Base-by-base conservation (phyloP, 2,888 invertebrate genomes). In the Ernsta delagoae region DNA sequence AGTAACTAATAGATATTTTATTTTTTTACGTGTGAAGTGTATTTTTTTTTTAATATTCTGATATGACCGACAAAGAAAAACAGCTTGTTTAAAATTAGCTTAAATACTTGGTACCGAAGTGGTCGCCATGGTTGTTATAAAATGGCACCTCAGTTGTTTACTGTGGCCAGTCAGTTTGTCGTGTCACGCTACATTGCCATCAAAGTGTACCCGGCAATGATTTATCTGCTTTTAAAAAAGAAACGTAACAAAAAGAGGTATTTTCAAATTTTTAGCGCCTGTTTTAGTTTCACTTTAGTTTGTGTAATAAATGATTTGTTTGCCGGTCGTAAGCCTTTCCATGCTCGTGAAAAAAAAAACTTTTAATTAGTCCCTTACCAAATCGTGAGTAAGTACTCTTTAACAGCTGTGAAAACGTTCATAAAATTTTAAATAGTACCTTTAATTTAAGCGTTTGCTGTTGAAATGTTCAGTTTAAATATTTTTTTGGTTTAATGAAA, bases 181-280 rank as follows among this genome's bases (percentile, higher is more conserved):
- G 68, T 50, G 59, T 67, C 74, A 74, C 75, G 75, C 75, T 65
- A 75, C 71, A 56, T 59, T 71, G 45, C 65, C 70, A 73, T 74
- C 71, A 74, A 59, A 70, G 65, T 54, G 24, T 36, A 60, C 65
- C 62, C 36, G 54, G 54, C 43, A 54, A 41, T 63, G 63, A 62
- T 24, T 24, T 24, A 24, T 24, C 24, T 24, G 24, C 24, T 24
- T 24, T 24, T 24, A 24, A 24, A 1, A 24, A 24, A 24, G 24
- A 24, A 24, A 24, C 24, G 24, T 24, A 24, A 24, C 24, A 24
- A 24, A 24, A 24, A 1, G 24, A n/a, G n/a, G n/a, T n/a, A n/a
- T n/a, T 62, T 61, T 61, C 45, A 45, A 31, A n/a, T 16, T 4
- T 50, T 50, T 12, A 16, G 16, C 43, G 50, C 16, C 50, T 5